A percentile compares a stretch with the other conserved stretches of the same genome.
These are phyloP conservation scores for Tridacna crocea DNA, from an alignment of 2,888 invertebrate genomes.

Conservation along the genomic window DNA sequence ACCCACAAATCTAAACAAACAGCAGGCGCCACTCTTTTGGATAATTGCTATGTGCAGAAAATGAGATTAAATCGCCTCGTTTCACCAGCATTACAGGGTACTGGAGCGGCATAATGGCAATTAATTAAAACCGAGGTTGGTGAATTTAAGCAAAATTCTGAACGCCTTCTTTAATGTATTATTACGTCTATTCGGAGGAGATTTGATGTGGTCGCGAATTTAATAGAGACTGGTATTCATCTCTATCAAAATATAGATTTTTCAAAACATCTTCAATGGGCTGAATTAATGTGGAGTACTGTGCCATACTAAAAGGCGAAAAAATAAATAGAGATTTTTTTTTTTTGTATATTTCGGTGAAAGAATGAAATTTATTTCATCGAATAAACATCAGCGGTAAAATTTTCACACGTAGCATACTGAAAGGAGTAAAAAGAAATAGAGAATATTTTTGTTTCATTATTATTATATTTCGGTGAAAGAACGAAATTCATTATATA, in stretches of 20 bases:
- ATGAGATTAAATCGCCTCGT: conserved; percentile 24
- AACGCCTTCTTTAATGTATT: conserved; percentile 30
- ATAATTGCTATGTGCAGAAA: conserved; percentile 29
- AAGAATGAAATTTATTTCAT: no score
- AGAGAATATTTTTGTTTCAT: no score
- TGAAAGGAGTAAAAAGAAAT: no score
- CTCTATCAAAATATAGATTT: conserved; percentile 25
- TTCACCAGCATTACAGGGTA: conserved; percentile 24
- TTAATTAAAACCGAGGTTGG: conserved; percentile 24
- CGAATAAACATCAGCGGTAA: no score
- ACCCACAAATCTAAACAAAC: conserved; percentile 24
- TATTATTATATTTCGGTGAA: no score
- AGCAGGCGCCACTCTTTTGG: conserved; percentile 1
- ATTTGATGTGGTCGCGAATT: conserved; percentile 22
- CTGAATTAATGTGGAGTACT: conserved; percentile 5
- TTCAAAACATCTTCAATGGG: conserved; percentile 13
- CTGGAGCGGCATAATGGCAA: conserved; percentile 16
- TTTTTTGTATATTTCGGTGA: no score
- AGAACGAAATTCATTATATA: no score
- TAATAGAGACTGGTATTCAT: conserved; percentile 6
- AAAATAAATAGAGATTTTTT: no score
- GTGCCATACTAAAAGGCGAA: neutral
- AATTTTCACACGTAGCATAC: no score
- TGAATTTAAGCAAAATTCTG: conserved; percentile 18
- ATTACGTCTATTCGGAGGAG: conserved; percentile 10